These are phyloP conservation scores for Palythoa grandis DNA, from an alignment of 92 coral and sea anemone species.

Conservation along the genomic window DNA sequence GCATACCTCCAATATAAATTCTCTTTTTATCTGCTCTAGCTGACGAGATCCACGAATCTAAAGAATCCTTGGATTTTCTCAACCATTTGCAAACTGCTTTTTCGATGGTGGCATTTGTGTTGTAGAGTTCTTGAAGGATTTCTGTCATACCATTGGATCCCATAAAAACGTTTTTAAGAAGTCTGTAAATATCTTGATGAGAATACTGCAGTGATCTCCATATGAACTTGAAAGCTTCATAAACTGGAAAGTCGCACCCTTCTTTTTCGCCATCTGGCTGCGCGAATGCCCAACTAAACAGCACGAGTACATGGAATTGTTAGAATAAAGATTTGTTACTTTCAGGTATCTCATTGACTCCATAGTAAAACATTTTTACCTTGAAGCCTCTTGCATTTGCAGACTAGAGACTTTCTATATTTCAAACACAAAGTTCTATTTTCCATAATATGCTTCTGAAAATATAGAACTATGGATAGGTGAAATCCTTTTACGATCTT, in stretches of 20 bases:
- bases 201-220: conserved; percentile 60
- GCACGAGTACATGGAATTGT: neutral
- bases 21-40: conserved; percentile 41
- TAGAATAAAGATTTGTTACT: too few species aligned
- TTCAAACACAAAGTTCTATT: too few species aligned
- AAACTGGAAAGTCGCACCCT: conserved; percentile 61
- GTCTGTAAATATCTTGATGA: conserved; percentile 61
- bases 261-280: neutral
- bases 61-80: conserved; percentile 52
- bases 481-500: too few species aligned
- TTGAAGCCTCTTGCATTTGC: too few species aligned
- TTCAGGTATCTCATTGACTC: too few species aligned
- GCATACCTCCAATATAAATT: conserved; percentile 81
- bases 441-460: too few species aligned
- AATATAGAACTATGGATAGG: too few species aligned
- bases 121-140: conserved; percentile 47
- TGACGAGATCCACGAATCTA: conserved; percentile 74
- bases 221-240: conserved; percentile 67
- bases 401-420: too few species aligned
- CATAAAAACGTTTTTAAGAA: conserved; percentile 48
- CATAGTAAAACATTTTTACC: too few species aligned
- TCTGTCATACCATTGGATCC: conserved; percentile 51
- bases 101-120: conserved; percentile 9
- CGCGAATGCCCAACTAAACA: conserved; percentile 2
- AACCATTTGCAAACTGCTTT: conserved; percentile 74